A percentile compares a stretch with the other conserved stretches of the same genome.
These are phyloP conservation scores for Lagria hirta DNA, from an alignment of 2,888 invertebrate species.

Conservation along the genomic window DNA sequence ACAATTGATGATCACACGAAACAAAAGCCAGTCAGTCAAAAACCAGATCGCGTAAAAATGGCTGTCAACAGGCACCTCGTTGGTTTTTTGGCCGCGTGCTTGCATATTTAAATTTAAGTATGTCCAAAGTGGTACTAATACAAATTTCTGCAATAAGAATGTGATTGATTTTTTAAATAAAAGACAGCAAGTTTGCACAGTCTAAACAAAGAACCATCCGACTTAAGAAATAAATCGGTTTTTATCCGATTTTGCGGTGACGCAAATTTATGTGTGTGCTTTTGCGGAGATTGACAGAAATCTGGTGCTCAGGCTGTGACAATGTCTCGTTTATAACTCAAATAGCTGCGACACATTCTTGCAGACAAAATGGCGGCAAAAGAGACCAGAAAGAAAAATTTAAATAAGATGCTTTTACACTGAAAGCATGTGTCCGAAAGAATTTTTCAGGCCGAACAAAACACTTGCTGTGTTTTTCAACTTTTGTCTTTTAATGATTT, in stretches of 20 bases:
- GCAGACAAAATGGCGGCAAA: slow-evolving; percentile 48
- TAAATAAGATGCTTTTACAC: slow-evolving; percentile 48
- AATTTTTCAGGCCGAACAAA: too few relatives aligned
- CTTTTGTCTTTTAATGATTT: too few relatives aligned
- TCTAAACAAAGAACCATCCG: slow-evolving; percentile 36
- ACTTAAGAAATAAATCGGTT: slow-evolving; percentile 51
- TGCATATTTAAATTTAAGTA: slow-evolving; percentile 43
- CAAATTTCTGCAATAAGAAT: slow-evolving; percentile 38
- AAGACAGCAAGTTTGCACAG: slow-evolving; percentile 30
- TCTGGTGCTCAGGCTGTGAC: slow-evolving; percentile 47
- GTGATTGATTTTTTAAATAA: slow-evolving; percentile 23
- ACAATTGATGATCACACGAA: slow-evolving; percentile 48
- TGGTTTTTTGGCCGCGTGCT: slow-evolving; percentile 39
- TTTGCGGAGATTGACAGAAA: slow-evolving; percentile 50
- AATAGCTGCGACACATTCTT: slow-evolving; percentile 45
- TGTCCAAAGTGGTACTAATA: slow-evolving; percentile 47
- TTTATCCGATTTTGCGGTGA: slow-evolving; percentile 50
- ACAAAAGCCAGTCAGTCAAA: slow-evolving; percentile 40
- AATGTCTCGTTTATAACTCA: slow-evolving; percentile 47
- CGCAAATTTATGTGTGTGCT: slow-evolving; percentile 49
- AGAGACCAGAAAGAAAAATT: slow-evolving; percentile 45
- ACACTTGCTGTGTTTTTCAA: too few relatives aligned
- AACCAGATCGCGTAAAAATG: slow-evolving; percentile 48
- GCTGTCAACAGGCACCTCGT: slow-evolving; percentile 49
- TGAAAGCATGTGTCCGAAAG: too few relatives aligned